A percentile compares a stretch with the other conserved stretches of the same genome.
Evolutionary conservation across 2,888 invertebrate species (phyloP).

Genomic region (Myathropa florea): DNA sequence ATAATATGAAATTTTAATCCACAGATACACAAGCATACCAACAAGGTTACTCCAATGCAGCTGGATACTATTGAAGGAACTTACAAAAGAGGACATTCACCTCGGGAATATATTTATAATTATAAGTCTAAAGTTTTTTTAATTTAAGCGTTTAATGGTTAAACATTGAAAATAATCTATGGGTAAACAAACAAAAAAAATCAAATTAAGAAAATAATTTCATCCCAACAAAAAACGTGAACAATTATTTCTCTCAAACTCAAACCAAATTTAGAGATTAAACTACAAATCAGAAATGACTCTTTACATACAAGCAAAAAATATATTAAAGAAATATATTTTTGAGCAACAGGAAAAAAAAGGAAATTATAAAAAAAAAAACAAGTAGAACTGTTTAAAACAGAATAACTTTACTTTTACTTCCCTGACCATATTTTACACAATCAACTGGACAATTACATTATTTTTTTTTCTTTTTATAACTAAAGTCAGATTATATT

Average conservation of each 20-base stretch:
- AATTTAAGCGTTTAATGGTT: slow-evolving; percentile 37
- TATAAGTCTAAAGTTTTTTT: slow-evolving; percentile 45
- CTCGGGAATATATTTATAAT: slow-evolving; percentile 34
- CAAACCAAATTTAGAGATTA: slow-evolving; percentile 32
- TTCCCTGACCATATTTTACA: slow-evolving; percentile 36
- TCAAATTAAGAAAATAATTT: slow-evolving; percentile 5
- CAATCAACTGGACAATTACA: slow-evolving; percentile 15
- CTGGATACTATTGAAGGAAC: slow-evolving; percentile 78
- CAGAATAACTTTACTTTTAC: slow-evolving; percentile 53
- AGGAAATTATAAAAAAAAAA: slow-evolving; percentile 50
- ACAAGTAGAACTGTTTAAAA: slow-evolving; percentile 36
- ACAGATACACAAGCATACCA: slow-evolving; percentile 80
- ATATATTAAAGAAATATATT: slow-evolving; percentile 43
- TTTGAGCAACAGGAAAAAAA: slow-evolving; percentile 35
- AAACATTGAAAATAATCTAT: slow-evolving; percentile 43
- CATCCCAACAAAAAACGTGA: slow-evolving; percentile 2
- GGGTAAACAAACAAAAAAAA: slow-evolving; percentile 25
- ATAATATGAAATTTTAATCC: slow-evolving; percentile 9
- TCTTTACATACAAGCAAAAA: neutral
- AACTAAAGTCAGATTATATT: neutral
- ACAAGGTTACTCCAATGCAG: slow-evolving; percentile 79
- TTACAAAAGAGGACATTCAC: slow-evolving; percentile 7
- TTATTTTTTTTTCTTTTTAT: neutral
- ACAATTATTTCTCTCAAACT: slow-evolving; percentile 23
- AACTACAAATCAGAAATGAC: slow-evolving; percentile 14